Base-by-base conservation (phyloP, 2,797 vertebrate species). In the Phataginus tricuspis region DNA sequence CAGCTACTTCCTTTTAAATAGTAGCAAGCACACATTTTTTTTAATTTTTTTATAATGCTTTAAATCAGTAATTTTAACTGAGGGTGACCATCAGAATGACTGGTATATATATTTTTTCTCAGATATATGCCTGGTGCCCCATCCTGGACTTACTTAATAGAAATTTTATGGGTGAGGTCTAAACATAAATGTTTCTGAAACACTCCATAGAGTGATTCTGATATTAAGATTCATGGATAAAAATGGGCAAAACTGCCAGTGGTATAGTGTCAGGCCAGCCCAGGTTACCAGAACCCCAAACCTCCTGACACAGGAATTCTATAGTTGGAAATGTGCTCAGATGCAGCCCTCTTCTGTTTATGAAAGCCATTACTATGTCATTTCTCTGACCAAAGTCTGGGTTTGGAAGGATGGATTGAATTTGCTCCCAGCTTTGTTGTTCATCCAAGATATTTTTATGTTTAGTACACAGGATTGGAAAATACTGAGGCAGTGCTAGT, bases 401-500 rank as follows among this genome's bases (percentile, higher is more conserved):
- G 31, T 87, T 96, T 85, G 68, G 89, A 97, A 95, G 80, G 88
- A 85, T 77, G 80, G 49, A 23, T 75, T 11, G 3, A 27, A 31
- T 57, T 89, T 34, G 10, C 14, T 29, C 66, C 78, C 18, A 31
- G 77, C 88, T 97, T 96, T 97, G 94, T 97, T 97, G 93, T 94
- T 77, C 31, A 64, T 96, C 90, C 87, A 96, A 93, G 88, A 85
- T 88, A 80, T 66, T 95, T 91, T 96, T 91, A 72, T 87, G 75
- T 90, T 90, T 93, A 77, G 45, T 80, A 72, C 37, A 85, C 74
- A 55, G 34, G 77, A 64, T 84, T 29, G 45, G 63, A 94, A 88
- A 96, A 94, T 86, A 61, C 49, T 85, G 88, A 93, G 49, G 59
- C 34, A 57, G 37, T 78, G 39, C 66, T 91, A 86, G n/a, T 80